Evolutionary conservation across 2,888 invertebrate species (phyloP), one percentile per base, ranked within the genome.

Genomic region (Sesia apiformis): DNA sequence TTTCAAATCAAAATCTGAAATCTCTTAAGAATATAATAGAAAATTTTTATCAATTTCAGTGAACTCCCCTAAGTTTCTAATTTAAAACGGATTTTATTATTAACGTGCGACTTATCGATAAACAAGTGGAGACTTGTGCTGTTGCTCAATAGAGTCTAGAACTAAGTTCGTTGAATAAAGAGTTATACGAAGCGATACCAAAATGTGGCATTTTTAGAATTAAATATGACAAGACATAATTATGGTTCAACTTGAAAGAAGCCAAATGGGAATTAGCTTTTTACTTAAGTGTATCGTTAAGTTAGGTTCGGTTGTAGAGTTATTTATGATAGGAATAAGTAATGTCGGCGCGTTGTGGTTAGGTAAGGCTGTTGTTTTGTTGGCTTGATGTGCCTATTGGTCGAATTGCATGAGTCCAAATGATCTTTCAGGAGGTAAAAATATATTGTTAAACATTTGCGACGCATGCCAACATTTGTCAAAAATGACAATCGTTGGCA

Each of bases 221-320:
- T 65, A 60, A 65, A 75, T 72, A 72, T 69, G 63, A 77, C 87
- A 87, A 87, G 88, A 86, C 88, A 85, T 87, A 84, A 86, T 76
- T 80, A 76, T 79, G 75, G 87, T 89, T 89, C 89, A 88, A 89
- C 89, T 89, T 88, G 81, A 88, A 88, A 88, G 89, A 89, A 89
- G 89, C 89, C 89, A 89, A 89, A 89, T 84, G 73, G 81, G 72
- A 76, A 78, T 74, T 83, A 86, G 85, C 81, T 23, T 86, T 84
- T 85, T 72, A 63, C 67, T 53, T 51, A 78, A 81, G 69, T 60
- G 60, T 60, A 63, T 56, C 76, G 70, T 65, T 67, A 57, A 56
- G 40, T 53, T 60, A 57, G 54, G 55, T 54, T 56, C 57, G 64
- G 62, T 63, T 65, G 67, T 64, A 65, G 57, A 64, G 60, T 73